These are phyloP conservation scores for Piscicola geometra DNA, from an alignment of 2,888 invertebrate species.

Conservation along the genomic window DNA sequence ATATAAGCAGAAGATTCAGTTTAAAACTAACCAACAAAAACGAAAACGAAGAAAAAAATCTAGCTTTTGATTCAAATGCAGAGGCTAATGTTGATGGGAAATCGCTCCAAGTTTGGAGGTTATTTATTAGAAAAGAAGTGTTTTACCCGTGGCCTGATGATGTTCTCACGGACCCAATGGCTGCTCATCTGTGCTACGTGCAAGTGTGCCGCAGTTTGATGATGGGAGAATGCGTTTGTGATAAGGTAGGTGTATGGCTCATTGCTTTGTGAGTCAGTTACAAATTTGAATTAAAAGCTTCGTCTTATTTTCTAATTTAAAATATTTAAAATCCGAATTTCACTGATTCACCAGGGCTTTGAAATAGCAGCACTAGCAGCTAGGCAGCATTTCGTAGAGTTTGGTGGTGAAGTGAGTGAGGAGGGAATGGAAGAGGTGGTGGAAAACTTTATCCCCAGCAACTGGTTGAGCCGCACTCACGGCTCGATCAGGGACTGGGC, in stretches of 20 bases:
- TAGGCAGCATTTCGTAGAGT: slow-evolving; percentile 42
- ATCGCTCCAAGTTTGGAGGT: slow-evolving; percentile 20
- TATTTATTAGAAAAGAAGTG: slow-evolving; percentile 41
- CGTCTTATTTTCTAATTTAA: neutral
- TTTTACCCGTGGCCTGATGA: slow-evolving; percentile 39
- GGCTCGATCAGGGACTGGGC: slow-evolving; percentile 1
- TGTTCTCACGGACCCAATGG: slow-evolving; percentile 29
- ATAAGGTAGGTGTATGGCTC: slow-evolving; percentile 31
- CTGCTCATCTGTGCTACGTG: slow-evolving; percentile 39
- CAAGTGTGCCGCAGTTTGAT: slow-evolving; percentile 41
- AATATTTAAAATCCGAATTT: too few species aligned
- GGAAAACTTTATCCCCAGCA: slow-evolving; percentile 36
- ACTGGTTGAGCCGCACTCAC: slow-evolving; percentile 6
- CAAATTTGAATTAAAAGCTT: neutral
- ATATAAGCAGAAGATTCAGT: neutral
- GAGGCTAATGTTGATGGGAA: neutral
- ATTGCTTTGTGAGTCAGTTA: neutral
- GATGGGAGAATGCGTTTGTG: slow-evolving; percentile 41
- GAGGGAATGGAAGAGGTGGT: slow-evolving; percentile 36
- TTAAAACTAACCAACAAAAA: neutral
- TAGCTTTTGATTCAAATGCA: neutral
- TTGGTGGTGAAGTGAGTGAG: slow-evolving; percentile 38
- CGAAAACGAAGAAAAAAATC: neutral
- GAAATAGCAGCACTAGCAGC: slow-evolving; percentile 41
- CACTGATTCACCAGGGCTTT: slow-evolving; percentile 36